Base-by-base conservation (phyloP, 2,888 invertebrate genomes). In the Drosophila borborema region DNA sequence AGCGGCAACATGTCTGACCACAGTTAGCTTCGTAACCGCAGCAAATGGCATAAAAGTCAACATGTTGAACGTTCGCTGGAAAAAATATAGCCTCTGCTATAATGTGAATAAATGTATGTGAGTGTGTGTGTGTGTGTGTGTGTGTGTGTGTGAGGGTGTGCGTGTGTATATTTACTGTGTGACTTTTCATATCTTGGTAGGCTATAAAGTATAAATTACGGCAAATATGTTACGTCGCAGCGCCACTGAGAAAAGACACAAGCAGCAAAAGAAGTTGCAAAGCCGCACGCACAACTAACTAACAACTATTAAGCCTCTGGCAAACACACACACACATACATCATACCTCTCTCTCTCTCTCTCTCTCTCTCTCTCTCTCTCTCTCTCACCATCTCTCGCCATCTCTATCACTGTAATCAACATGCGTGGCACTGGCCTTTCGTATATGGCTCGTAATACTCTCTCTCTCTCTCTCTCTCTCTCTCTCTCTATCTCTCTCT, bases 141-240 rank as follows among this genome's bases (percentile, higher is more conserved):
- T 28, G 40, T 18, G 54, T 23, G 41, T 46, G 63, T 49, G n/a
- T n/a, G n/a, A n/a, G 56, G 49, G 49, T 60, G 49, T 66, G 74
- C 40, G 64, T 31, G 63, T 28, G 64, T 41, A 36, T 64, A 38
- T 64, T 46, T 66, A 40, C 31, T 76, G 81, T 74, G 72, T 75
- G 86, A 87, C 86, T 87, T 87, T 87, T 87, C 89, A 87, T 87
- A 87, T 87, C 88, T 88, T 77, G 72, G 74, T 74, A 72, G 80
- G 87, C 87, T 87, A 89, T 89, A 87, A 89, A 87, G 87, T 85
- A 89, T 89, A 89, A 87, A 89, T 89, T 87, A 87, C 87, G 70
- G 83, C 86, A 82, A 85, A 89, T 86, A 82, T 81, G 85, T 75
- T 84, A 72, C 73, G 75, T 59, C 69, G 63, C 73, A 61, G 59